These are phyloP conservation scores for Himalopsyche phryganea DNA, from an alignment of 1,140 invertebrate genomes.

Conservation along the genomic window DNA sequence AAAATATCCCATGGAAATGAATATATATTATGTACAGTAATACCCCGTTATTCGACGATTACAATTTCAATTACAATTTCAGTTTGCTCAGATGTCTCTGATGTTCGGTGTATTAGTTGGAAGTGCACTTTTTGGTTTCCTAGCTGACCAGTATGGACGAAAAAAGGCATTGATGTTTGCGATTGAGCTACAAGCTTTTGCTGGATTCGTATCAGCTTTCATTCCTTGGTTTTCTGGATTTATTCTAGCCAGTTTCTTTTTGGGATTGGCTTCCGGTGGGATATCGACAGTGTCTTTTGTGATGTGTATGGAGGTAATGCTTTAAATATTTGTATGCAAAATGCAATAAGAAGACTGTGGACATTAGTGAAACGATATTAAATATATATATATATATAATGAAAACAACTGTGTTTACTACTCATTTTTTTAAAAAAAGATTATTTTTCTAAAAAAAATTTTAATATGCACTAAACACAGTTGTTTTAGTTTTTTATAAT, in stretches of 20 bases:
- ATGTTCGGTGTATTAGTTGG: conserved; percentile 71
- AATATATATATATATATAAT: too few relatives aligned
- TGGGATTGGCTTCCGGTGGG: conserved; percentile 64
- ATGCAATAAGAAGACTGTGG: too few relatives aligned
- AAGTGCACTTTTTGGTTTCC: conserved; percentile 65
- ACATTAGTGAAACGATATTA: too few relatives aligned
- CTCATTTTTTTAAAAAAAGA: too few relatives aligned
- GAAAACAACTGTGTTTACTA: too few relatives aligned
- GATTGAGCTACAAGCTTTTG: conserved; percentile 59
- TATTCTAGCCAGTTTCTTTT: conserved; percentile 64
- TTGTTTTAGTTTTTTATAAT: too few relatives aligned
- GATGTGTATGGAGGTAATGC: conserved; percentile 45
- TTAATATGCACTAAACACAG: too few relatives aligned
- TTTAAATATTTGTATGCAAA: conserved; percentile 7
- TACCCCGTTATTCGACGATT: too few relatives aligned
- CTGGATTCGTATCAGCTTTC: conserved; percentile 58
- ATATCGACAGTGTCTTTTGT: conserved; percentile 48
- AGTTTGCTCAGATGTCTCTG: conserved; percentile 66
- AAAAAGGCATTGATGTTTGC: conserved; percentile 58
- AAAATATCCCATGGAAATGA: too few relatives aligned
- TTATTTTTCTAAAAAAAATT: too few relatives aligned
- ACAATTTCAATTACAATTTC: too few relatives aligned
- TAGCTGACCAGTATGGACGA: conserved; percentile 65
- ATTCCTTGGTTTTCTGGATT: conserved; percentile 64
- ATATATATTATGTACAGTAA: too few relatives aligned